A percentile compares a stretch with the other conserved stretches of the same genome.
Conservation (phyloP, 2,113 vertebrate species). For the Steatornis caripensis region DNA sequence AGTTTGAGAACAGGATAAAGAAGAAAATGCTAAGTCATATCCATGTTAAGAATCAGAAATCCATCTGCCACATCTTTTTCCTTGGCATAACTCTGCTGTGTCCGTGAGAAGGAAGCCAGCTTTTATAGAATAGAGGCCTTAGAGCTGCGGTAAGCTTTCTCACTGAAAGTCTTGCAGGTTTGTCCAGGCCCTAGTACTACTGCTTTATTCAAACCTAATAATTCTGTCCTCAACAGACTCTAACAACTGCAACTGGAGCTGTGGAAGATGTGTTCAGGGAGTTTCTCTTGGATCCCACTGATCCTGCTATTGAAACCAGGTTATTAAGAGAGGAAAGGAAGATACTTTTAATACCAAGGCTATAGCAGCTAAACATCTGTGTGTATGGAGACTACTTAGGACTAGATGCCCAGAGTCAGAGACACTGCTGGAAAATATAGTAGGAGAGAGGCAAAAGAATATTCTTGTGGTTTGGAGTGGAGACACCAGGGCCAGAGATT, state of each 20-base stretch:
- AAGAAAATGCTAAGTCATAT: background rate
- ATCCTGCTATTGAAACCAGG: background rate
- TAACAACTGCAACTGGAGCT: background rate
- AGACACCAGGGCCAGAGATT: background rate
- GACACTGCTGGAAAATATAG: background rate
- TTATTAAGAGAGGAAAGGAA: background rate
- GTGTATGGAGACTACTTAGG: background rate
- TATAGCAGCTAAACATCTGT: background rate
- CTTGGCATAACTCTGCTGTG: background rate
- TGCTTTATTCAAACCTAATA: background rate
- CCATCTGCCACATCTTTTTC: background rate
- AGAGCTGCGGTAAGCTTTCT: background rate
- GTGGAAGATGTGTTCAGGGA: background rate
- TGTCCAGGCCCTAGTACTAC: background rate
- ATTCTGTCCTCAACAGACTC: background rate
- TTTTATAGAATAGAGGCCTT: background rate
- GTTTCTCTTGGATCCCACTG: background rate
- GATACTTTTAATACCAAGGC: background rate
- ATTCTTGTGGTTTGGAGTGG: background rate
- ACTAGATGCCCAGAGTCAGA: background rate
- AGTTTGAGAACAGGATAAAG: background rate
- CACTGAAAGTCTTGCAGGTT: background rate
- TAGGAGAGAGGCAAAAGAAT: background rate
- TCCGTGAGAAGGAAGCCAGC: background rate
- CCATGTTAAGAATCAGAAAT: background rate